These are phyloP conservation scores for Sylvia atricapilla DNA, from an alignment of 2,113 vertebrate genomes.

Conservation along the genomic window DNA sequence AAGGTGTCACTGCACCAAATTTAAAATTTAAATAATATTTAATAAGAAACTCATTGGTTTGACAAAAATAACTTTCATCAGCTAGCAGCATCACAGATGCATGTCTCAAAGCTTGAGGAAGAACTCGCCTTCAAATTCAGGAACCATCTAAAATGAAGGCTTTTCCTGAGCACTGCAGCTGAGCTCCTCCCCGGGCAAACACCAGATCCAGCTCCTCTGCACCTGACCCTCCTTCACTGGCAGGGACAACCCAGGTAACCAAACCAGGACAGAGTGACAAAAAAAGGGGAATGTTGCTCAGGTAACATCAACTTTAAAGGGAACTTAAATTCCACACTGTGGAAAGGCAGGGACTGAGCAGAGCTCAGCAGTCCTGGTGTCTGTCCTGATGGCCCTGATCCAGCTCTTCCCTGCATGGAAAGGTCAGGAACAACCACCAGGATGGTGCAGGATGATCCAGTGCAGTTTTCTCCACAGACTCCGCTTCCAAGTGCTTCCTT, in stretches of 20 bases:
- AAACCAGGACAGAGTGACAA: too few species aligned
- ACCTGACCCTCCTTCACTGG: not conserved
- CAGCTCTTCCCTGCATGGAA: not conserved
- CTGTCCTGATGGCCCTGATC: not conserved
- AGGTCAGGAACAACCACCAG: not conserved
- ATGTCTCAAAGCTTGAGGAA: not conserved
- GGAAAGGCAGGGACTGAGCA: not conserved
- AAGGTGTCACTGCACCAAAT: not conserved
- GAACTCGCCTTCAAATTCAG: not conserved
- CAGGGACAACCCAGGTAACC: not conserved
- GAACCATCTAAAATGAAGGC: not conserved
- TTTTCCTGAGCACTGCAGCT: not conserved
- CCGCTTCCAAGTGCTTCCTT: not conserved
- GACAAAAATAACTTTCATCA: not conserved
- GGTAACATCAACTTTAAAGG: not conserved
- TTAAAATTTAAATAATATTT: constrained; percentile 49
- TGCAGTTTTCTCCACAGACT: not conserved
- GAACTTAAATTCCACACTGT: not conserved
- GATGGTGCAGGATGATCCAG: not conserved
- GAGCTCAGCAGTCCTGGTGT: not conserved
- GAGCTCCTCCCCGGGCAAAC: not conserved
- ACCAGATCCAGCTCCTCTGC: not conserved
- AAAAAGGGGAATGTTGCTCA: not conserved
- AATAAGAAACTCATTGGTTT: constrained; percentile 11
- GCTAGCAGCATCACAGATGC: constrained; percentile 13